These are phyloP conservation scores for Arnoldichthys spilopterus DNA, from an alignment of 2,797 vertebrate genomes.

Conservation along the genomic window DNA sequence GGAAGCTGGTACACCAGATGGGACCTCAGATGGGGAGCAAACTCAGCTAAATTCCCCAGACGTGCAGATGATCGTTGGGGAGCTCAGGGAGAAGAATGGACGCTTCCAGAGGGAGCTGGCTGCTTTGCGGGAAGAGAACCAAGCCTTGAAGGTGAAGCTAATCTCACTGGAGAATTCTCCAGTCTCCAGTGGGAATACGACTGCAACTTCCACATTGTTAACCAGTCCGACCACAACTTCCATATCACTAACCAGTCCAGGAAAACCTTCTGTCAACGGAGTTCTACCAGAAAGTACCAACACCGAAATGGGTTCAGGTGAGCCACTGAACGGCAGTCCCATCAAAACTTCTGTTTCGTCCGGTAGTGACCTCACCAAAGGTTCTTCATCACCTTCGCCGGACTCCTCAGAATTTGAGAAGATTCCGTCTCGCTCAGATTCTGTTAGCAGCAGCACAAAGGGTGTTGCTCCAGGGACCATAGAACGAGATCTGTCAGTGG, in stretches of 20 bases:
- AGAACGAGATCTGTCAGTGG: slow-evolving; percentile 82
- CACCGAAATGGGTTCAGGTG: slow-evolving; percentile 53
- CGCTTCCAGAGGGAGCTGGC: slow-evolving; percentile 89
- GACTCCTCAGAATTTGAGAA: slow-evolving; percentile 94
- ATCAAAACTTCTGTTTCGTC: slow-evolving; percentile 84
- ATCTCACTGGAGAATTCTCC: slow-evolving; percentile 83
- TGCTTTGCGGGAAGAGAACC: slow-evolving; percentile 88
- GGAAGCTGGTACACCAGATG: slow-evolving; percentile 62
- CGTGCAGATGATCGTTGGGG: slow-evolving; percentile 78
- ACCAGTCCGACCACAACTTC: slow-evolving; percentile 66
- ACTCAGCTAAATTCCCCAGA: slow-evolving; percentile 69
- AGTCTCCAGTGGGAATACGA: slow-evolving; percentile 74
- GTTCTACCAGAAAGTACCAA: slow-evolving; percentile 67
- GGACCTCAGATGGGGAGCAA: slow-evolving; percentile 66
- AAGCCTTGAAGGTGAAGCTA: slow-evolving; percentile 87
- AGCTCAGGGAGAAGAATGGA: slow-evolving; percentile 88
- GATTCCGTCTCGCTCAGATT: slow-evolving; percentile 84
- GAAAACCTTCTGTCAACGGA: slow-evolving; percentile 68
- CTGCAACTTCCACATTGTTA: slow-evolving; percentile 64
- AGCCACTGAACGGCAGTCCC: slow-evolving; percentile 55
- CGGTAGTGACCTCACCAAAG: slow-evolving; percentile 88
- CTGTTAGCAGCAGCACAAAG: slow-evolving; percentile 75
- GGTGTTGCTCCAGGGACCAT: slow-evolving; percentile 67
- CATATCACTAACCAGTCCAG: slow-evolving; percentile 74
- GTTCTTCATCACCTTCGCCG: slow-evolving; percentile 87